Percentiles rank a stretch among this genome's conserved stretches.
These are phyloP conservation scores for Deilephila elpenor DNA, from an alignment of 2,888 invertebrate genomes.

Conservation along the genomic window DNA sequence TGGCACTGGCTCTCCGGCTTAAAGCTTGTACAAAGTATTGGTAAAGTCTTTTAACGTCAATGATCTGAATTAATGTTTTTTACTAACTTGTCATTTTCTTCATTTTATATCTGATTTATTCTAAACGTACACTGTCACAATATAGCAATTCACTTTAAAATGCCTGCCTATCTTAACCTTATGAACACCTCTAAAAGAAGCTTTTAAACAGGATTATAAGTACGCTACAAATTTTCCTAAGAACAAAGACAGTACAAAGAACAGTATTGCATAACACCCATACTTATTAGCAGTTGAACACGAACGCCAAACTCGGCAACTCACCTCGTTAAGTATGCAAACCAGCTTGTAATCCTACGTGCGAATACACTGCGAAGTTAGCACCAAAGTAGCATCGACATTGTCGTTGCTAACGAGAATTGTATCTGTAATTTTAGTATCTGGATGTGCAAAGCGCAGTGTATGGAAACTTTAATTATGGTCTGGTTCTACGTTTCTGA, in stretches of 20 bases:
- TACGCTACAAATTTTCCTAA: not conserved
- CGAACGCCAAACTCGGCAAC: not conserved
- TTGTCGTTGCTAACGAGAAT: not conserved
- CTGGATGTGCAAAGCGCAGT: not conserved
- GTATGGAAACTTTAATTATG: too few relatives aligned
- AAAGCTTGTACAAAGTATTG: too few relatives aligned
- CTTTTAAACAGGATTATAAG: too few relatives aligned
- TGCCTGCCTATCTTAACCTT: too few relatives aligned
- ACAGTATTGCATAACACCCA: not conserved
- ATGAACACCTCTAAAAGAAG: too few relatives aligned
- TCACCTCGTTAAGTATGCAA: slow-evolving; percentile 25
- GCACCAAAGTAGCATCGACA: not conserved
- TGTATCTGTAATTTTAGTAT: not conserved
- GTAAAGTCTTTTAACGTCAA: too few relatives aligned
- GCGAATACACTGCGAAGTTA: slow-evolving; percentile 1
- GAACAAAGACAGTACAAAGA: not conserved
- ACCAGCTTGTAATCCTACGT: not conserved
- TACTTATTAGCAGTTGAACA: not conserved
- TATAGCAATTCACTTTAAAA: not conserved
- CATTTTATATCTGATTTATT: too few relatives aligned
- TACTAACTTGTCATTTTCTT: too few relatives aligned
- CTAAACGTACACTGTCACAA: too few relatives aligned
- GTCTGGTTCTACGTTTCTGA: too few relatives aligned
- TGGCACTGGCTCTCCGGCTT: too few relatives aligned
- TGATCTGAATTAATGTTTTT: too few relatives aligned